Conservation (phyloP, 2,888 invertebrate genomes). For the Cheilosia grossa region DNA sequence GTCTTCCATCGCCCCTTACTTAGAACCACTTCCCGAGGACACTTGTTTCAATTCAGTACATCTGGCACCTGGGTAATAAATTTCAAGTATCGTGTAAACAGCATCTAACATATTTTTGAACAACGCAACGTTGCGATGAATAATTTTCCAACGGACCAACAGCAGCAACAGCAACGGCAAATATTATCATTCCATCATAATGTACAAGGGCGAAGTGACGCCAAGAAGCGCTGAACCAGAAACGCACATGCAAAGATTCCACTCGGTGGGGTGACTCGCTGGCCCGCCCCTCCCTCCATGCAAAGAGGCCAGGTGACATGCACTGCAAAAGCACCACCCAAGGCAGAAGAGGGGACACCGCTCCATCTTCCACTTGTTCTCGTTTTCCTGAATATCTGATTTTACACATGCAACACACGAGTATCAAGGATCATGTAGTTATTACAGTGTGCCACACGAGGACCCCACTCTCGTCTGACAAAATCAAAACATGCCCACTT, state of each 20-base stretch:
- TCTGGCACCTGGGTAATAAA: conserved; percentile 52
- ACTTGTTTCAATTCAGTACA: conserved; percentile 30
- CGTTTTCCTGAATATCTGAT: conserved; percentile 30
- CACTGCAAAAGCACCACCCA: conserved; percentile 52
- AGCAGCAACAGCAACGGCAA: conserved; percentile 39
- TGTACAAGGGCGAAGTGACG: conserved; percentile 62
- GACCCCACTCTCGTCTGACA: background rate
- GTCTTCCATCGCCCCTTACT: too few relatives aligned
- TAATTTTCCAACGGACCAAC: conserved; percentile 58
- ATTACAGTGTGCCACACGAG: conserved; percentile 36
- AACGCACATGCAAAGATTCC: conserved; percentile 63
- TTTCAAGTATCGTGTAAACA: conserved; percentile 66
- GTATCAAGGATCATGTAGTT: conserved; percentile 47
- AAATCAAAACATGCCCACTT: conserved; percentile 66
- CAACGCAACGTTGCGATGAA: conserved; percentile 67
- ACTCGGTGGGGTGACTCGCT: conserved; percentile 3
- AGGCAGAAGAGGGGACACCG: conserved; percentile 45
- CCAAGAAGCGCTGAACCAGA: conserved; percentile 72
- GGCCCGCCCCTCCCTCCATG: background rate
- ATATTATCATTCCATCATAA: conserved; percentile 65
- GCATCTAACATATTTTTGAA: conserved; percentile 63
- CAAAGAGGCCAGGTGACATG: conserved; percentile 55
- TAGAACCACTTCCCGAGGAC: background rate
- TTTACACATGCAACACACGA: conserved; percentile 32
- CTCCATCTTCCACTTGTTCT: conserved; percentile 27